Base-by-base conservation (phyloP, 2,113 vertebrate genomes). In the Xyrauchen texanus region DNA sequence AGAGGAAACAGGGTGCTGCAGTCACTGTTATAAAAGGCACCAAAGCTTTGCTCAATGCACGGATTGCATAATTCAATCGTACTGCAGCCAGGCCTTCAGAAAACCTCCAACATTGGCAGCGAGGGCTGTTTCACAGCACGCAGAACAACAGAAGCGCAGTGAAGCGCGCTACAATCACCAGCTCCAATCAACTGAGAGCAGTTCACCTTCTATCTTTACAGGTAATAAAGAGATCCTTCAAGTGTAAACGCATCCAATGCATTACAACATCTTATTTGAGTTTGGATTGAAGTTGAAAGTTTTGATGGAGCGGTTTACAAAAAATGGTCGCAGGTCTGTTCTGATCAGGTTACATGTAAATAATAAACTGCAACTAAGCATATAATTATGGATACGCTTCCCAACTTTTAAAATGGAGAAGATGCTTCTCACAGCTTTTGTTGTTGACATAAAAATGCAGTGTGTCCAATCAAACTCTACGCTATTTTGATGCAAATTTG, bases 51-150 rank as follows among this genome's bases (percentile, higher is more conserved):
- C 85, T 85, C 82, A 61, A 51, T 34, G 72, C 16, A 34, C 21
- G 21, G 75, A 82, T 89, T 90, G 87, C 86, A 83, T 88, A 88
- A 89, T 86, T 81, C 81, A 86, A 72, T 79, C 46, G 51, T 64
- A 47, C 67, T 42, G 71, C 72, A 58, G 15, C 60, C 44, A 7
- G 21, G 76, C 10, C 64, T 69, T 68, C 66, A 15, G 44, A 68
- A 46, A 11, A 52, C 62, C 76, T n/a, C 13, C 47, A n/a, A 68
- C 21, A 34, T 34, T 34, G 21, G 21, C 21, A 34, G 21, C 21
- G 21, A 34, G 21, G 21, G 21, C 21, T 3, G 21, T 34, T 34
- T 34, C 46, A 64, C 5, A 55, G 11, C 42, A 52, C 53, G 16
- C 52, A 49, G 4, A 58, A 71, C 53, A 71, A 72, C 4, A 60